phyloP scores from a whole-genome alignment of 2,888 invertebrate species.

The Branchipolynoe longqiensis region DNA sequence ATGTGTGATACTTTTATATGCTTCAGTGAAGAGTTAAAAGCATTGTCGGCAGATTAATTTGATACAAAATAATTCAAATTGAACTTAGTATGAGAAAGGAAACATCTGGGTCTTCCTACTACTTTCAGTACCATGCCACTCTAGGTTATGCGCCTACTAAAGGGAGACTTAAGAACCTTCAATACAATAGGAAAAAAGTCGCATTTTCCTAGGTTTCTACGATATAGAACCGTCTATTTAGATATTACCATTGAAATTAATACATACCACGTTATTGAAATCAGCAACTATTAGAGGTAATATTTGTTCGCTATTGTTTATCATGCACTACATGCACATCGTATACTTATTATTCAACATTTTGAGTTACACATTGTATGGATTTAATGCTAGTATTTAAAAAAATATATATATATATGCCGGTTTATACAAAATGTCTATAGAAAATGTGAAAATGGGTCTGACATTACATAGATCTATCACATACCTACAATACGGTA shows the following conservation, averaged over 20 bases:
- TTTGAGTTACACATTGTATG: not conserved
- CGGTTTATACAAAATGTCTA: no score
- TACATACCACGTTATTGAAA: no score
- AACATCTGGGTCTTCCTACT: not conserved
- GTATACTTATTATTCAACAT: not conserved
- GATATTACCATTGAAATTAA: no score
- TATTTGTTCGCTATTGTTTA: not conserved
- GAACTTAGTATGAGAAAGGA: not conserved
- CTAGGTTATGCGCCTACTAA: no score
- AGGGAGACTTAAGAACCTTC: no score
- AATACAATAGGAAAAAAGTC: slow-evolving; percentile 5
- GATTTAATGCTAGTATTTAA: no score
- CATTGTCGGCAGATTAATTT: slow-evolving; percentile 8
- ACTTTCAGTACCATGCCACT: not conserved
- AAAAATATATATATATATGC: no score
- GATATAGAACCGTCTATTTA: slow-evolving; percentile 18
- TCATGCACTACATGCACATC: slow-evolving; percentile 45
- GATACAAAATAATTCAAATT: slow-evolving; percentile 38
- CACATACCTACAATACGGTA: no score
- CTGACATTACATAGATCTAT: no score
- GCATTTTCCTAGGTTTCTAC: not conserved
- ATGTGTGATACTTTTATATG: no score
- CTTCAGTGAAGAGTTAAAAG: no score
- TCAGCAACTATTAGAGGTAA: not conserved
- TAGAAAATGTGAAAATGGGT: no score